These are phyloP conservation scores for Enoplosus armatus DNA, from an alignment of 2,797 vertebrate genomes.

Conservation along the genomic window DNA sequence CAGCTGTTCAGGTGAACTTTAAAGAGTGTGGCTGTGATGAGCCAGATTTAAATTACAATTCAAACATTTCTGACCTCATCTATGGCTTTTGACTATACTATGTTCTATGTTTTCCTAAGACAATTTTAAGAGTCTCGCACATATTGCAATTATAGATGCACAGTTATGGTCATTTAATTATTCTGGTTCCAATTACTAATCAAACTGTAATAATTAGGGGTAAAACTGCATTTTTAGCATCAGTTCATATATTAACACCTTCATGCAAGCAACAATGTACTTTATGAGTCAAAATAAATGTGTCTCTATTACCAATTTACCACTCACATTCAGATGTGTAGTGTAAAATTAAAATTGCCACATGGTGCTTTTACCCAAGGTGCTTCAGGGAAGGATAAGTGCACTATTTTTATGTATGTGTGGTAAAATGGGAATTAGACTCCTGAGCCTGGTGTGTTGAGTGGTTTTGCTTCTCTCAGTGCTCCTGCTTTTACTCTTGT, in stretches of 20 bases:
- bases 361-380: not conserved
- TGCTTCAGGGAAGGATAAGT: conserved; percentile 6
- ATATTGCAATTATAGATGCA: not conserved
- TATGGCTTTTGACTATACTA: not conserved
- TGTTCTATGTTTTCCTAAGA: not conserved
- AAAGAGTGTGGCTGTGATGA: conserved; percentile 19
- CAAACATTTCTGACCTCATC: conserved; percentile 19
- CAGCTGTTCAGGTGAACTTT: conserved; percentile 74
- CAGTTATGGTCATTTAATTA: not conserved
- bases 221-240: not conserved
- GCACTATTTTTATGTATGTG: not conserved
- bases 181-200: not conserved
- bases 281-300: not conserved
- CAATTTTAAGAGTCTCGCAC: not conserved
- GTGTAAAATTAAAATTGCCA: not conserved
- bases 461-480: not conserved
- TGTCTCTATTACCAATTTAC: not conserved
- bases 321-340: not conserved
- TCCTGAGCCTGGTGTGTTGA: not conserved
- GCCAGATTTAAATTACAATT: conserved; percentile 33
- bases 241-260: not conserved
- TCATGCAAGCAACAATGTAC: not conserved
- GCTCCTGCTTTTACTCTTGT: not conserved
- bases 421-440: conserved; percentile 1
- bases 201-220: not conserved